A percentile compares a stretch with the other conserved stretches of the same genome.
Conservation (phyloP, 2,113 vertebrate genomes). For the Peromyscus polionotus region DNA sequence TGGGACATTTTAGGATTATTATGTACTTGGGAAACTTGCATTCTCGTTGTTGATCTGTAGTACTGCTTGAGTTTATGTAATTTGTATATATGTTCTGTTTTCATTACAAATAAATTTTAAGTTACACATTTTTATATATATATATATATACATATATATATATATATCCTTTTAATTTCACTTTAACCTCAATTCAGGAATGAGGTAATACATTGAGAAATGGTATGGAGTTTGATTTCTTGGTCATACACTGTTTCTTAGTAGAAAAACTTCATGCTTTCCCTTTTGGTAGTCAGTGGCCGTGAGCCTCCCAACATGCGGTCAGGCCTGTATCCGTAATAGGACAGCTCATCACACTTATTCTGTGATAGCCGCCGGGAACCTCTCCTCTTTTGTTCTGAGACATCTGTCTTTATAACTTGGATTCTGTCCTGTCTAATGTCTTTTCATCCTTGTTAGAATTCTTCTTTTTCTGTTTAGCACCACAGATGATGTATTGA, state of each 20-base stretch:
- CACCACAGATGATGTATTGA: conserved; percentile 26
- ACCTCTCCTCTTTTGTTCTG: neutral
- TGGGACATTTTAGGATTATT: conserved; percentile 6
- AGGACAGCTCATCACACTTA: neutral
- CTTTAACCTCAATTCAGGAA: neutral
- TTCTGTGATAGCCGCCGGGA: neutral
- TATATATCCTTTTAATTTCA: neutral
- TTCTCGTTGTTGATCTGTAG: conserved; percentile 21
- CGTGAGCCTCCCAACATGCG: conserved; percentile 7
- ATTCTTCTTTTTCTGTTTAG: conserved; percentile 2
- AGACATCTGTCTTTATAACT: neutral
- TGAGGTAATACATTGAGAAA: neutral
- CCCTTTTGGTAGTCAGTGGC: neutral
- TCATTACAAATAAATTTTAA: neutral
- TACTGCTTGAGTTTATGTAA: conserved; percentile 19
- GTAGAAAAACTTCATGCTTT: neutral
- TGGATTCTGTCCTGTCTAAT: conserved; percentile 3
- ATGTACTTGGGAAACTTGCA: neutral
- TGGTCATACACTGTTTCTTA: neutral
- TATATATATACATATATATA: too few species aligned
- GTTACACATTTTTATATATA: neutral
- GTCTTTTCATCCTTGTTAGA: conserved; percentile 52
- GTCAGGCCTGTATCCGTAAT: neutral
- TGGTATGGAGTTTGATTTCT: conserved; percentile 33
- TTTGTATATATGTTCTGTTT: neutral